Conservation (phyloP, 2,888 invertebrate species). For the Drosophila formosana region DNA sequence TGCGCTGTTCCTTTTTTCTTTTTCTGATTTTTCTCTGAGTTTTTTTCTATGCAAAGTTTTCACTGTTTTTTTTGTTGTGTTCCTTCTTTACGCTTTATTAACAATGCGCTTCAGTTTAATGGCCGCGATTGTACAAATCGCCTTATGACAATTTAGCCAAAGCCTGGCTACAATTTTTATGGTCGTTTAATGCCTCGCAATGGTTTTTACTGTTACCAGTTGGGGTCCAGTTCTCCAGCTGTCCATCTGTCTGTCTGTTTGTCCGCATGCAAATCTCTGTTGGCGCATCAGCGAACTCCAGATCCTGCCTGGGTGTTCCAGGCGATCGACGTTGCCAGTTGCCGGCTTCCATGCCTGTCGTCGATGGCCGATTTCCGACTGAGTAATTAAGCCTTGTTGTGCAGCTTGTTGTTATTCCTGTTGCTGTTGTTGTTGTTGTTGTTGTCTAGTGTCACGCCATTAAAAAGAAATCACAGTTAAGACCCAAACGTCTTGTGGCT, state of each 20-base stretch:
- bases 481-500: slow-evolving; percentile 56
- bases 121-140: slow-evolving; percentile 81
- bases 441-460: slow-evolving; percentile 80
- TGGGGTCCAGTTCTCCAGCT: slow-evolving; percentile 25
- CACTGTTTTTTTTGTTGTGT: slow-evolving; percentile 23
- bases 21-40: slow-evolving; percentile 32
- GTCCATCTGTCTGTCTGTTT: background rate
- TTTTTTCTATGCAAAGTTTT: slow-evolving; percentile 64
- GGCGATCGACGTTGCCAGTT: slow-evolving; percentile 52
- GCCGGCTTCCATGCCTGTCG: slow-evolving; percentile 23
- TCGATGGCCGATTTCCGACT: slow-evolving; percentile 74
- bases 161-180: slow-evolving; percentile 74
- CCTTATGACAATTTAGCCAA: slow-evolving; percentile 77
- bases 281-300: slow-evolving; percentile 50
- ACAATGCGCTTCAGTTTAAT: slow-evolving; percentile 80
- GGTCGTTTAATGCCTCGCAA: slow-evolving; percentile 78
- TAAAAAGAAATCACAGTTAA: slow-evolving; percentile 80
- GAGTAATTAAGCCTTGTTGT: slow-evolving; percentile 79
- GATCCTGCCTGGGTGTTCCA: slow-evolving; percentile 77
- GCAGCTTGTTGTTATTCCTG: slow-evolving; percentile 44
- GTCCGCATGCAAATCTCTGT: slow-evolving; percentile 70
- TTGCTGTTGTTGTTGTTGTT: slow-evolving; percentile 30
- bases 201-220: slow-evolving; percentile 64
- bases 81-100: slow-evolving; percentile 74
- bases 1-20: slow-evolving; percentile 20